Percentiles rank a stretch among this genome's conserved stretches.
Evolutionary conservation across 2,797 vertebrate species (phyloP).

Genomic region (Gymnoscopelus braueri): DNA sequence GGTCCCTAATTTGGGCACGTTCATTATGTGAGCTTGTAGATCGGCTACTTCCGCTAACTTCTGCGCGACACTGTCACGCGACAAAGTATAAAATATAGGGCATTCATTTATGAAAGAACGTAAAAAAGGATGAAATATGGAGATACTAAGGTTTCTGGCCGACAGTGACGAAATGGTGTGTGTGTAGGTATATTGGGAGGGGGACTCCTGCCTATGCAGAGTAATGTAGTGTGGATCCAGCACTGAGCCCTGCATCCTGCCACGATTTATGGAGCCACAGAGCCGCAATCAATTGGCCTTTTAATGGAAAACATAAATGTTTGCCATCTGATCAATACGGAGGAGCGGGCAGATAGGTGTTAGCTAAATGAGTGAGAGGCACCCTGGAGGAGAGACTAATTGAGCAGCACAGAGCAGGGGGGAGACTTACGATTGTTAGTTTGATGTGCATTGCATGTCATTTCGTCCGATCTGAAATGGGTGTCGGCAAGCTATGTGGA

Average conservation of each 20-base stretch:
- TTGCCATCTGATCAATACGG: slow-evolving; percentile 80
- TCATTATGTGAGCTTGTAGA: no score
- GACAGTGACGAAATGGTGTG: slow-evolving; percentile 12
- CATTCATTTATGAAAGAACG: no score
- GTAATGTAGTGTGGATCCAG: slow-evolving; percentile 41
- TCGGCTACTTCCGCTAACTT: no score
- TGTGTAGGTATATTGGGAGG: slow-evolving; percentile 1
- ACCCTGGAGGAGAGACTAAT: slow-evolving; percentile 65
- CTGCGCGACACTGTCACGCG: no score
- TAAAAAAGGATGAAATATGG: no score
- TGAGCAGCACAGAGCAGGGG: slow-evolving; percentile 47
- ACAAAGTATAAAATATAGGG: no score
- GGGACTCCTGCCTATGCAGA: slow-evolving; percentile 48
- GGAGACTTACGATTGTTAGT: slow-evolving; percentile 9
- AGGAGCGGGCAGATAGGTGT: slow-evolving; percentile 35
- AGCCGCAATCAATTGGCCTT: slow-evolving; percentile 74
- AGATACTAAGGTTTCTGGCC: no score
- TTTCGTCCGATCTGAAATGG: not conserved
- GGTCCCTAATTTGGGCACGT: no score
- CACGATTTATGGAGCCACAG: slow-evolving; percentile 56
- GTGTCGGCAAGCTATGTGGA: no score
- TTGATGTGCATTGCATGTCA: not conserved
- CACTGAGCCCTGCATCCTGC: slow-evolving; percentile 41
- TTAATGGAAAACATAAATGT: slow-evolving; percentile 81
- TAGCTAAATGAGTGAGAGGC: slow-evolving; percentile 62